phyloP scores from a whole-genome alignment of 2,797 vertebrate species.

The Salmo trutta region DNA sequence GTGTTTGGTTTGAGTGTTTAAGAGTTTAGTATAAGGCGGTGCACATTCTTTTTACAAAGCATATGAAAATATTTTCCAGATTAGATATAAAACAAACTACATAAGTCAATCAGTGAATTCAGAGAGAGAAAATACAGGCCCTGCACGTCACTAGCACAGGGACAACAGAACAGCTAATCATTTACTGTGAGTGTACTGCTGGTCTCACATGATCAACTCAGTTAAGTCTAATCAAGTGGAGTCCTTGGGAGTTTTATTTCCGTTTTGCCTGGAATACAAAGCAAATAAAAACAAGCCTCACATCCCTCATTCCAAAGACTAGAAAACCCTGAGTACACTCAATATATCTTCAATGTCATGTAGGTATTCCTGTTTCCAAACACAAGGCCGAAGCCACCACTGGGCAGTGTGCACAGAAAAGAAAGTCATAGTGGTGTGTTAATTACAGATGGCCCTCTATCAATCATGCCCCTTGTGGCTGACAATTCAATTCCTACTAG shows the following conservation, averaged over 20 bases:
- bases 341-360: constrained; percentile 42
- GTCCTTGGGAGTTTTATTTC: constrained; percentile 54
- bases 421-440: constrained; percentile 57
- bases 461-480: constrained; percentile 47
- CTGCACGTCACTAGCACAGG: constrained; percentile 61
- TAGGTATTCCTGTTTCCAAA: constrained; percentile 30
- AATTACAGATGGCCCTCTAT: constrained; percentile 61
- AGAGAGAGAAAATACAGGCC: constrained; percentile 65
- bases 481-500: constrained; percentile 59
- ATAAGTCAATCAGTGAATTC: constrained; percentile 67
- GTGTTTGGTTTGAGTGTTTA: constrained; percentile 13
- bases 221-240: constrained; percentile 69
- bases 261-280: constrained; percentile 52
- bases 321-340: constrained; percentile 19
- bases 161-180: constrained; percentile 60
- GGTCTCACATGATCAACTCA: constrained; percentile 74
- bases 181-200: constrained; percentile 46
- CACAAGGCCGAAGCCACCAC: constrained; percentile 42
- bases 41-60: background rate
- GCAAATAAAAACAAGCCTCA: constrained; percentile 17
- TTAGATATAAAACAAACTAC: constrained; percentile 32
- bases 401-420: constrained; percentile 9
- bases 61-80: constrained; percentile 24
- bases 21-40: constrained; percentile 28
- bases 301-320: too few relatives aligned